phyloP scores from a whole-genome alignment of 2,797 vertebrate species.

The Acanthopagrus latus region DNA sequence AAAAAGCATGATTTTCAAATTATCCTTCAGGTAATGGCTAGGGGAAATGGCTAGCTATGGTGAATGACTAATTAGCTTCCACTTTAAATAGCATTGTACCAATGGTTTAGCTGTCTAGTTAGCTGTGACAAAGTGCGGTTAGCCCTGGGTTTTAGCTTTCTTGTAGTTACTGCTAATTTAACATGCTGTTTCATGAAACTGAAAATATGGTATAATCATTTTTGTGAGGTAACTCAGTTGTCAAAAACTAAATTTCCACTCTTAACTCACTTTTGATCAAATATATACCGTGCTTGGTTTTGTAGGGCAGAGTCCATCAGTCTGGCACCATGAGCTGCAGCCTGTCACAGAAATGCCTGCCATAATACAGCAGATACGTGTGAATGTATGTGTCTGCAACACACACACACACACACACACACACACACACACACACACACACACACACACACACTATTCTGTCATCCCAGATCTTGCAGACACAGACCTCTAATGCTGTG shows the following conservation, averaged over 20 bases:
- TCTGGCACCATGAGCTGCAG: slow-evolving; percentile 43
- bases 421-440: slow-evolving; percentile 14
- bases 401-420: slow-evolving; percentile 3
- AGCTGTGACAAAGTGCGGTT: background rate
- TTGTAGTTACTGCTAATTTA: background rate
- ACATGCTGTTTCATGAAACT: background rate
- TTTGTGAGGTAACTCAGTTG: background rate
- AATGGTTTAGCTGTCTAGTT: background rate
- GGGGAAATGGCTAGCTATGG: background rate
- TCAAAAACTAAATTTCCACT: background rate
- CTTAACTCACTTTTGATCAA: background rate
- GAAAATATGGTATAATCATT: background rate
- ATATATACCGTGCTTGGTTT: background rate
- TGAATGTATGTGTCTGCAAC: background rate
- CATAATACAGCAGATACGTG: slow-evolving; percentile 28
- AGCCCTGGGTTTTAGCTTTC: background rate
- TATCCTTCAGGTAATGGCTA: no score
- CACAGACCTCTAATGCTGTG: slow-evolving; percentile 69
- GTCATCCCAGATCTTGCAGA: slow-evolving; percentile 48
- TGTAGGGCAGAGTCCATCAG: slow-evolving; percentile 15
- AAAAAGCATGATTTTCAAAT: no score
- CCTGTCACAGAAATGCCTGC: slow-evolving; percentile 27
- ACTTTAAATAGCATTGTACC: background rate
- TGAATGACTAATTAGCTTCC: background rate
- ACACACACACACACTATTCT: slow-evolving; percentile 13